phyloP scores from a whole-genome alignment of 2,113 vertebrate species.

The Myxocyprinus asiaticus region DNA sequence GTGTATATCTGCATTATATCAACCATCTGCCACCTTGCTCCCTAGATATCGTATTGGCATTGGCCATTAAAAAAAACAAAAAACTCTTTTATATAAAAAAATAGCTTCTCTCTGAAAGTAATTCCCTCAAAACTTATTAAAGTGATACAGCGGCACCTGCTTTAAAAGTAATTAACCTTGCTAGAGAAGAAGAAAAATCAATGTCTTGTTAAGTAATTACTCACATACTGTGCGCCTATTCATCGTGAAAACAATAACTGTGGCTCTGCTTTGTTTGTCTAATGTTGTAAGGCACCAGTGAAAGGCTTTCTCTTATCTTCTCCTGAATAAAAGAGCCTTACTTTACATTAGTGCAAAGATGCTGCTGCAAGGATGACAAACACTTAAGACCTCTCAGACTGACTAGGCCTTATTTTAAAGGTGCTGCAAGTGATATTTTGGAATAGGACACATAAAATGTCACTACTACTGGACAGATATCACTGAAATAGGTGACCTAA shows the following conservation, averaged over 20 bases:
- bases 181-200: not conserved
- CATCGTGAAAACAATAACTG: not conserved
- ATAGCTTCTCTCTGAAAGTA: not conserved
- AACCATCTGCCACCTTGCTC: no score
- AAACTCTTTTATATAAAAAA: no score
- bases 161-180: not conserved
- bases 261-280: conserved; percentile 18
- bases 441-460: not conserved
- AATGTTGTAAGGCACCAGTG: not conserved
- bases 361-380: not conserved
- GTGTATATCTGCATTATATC: no score
- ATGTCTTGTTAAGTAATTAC: not conserved
- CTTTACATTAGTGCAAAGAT: not conserved
- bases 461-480: not conserved
- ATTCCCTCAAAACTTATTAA: not conserved
- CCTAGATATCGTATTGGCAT: no score
- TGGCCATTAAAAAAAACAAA: no score
- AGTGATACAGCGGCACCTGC: not conserved
- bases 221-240: not conserved
- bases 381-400: not conserved
- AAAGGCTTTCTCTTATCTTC: not conserved
- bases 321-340: not conserved
- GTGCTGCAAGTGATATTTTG: not conserved
- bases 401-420: no score
- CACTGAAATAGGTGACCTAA: no score